phyloP scores from a whole-genome alignment of 2,888 invertebrate species.

The Anthophora plumipes region DNA sequence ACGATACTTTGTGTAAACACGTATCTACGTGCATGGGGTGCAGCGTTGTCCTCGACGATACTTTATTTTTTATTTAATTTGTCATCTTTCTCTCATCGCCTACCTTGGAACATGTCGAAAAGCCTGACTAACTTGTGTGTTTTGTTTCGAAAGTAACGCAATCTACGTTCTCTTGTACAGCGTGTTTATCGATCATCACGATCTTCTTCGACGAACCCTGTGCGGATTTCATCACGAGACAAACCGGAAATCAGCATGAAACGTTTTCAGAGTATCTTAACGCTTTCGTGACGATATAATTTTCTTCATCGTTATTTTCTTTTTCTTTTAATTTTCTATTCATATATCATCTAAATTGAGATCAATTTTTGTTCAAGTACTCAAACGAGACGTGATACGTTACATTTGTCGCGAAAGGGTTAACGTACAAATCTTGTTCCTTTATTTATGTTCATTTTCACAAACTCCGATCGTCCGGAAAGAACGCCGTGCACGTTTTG shows the following conservation, averaged over 20 bases:
- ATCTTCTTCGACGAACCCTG: slow-evolving; percentile 38
- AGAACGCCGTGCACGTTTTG: no score
- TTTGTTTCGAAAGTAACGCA: slow-evolving; percentile 58
- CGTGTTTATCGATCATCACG: slow-evolving; percentile 27
- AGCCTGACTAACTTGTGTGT: slow-evolving; percentile 56
- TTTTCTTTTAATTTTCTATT: no score
- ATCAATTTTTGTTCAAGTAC: no score
- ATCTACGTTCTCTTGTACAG: slow-evolving; percentile 50
- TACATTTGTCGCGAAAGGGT: no score
- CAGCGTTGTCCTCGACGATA: neutral
- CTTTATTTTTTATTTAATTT: neutral
- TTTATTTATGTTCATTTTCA: no score
- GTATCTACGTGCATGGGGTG: neutral
- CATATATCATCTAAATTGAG: no score
- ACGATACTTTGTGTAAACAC: neutral
- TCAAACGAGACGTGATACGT: no score
- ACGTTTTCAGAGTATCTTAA: neutral
- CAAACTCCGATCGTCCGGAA: no score
- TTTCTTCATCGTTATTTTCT: neutral
- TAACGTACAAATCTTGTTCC: no score
- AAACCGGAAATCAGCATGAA: neutral
- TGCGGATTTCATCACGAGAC: neutral
- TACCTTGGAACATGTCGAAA: slow-evolving; percentile 8
- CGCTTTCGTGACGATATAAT: no score
- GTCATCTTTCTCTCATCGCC: neutral